Base-by-base conservation (phyloP, 2,888 invertebrate species). In the Euclidia mi region DNA sequence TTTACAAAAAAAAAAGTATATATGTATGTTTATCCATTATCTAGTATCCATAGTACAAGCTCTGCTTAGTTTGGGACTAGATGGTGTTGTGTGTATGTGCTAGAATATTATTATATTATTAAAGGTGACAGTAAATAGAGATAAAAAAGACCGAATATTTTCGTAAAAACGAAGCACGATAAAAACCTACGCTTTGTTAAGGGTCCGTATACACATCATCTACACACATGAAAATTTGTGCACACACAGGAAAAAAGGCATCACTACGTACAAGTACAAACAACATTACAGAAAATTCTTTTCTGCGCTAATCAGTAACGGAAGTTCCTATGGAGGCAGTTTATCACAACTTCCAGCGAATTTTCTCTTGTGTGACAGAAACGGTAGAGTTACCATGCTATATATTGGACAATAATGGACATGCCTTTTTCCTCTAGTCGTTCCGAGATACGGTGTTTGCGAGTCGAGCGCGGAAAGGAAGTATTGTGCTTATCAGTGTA, bases 281-380 rank as follows among this genome's bases (percentile, higher is more conserved):
- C 61, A 78, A 67, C 69, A 65, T 75, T 73, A 67, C 67, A 65
- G 62, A 71, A 78, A 82, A 84, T 85, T 81, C 79, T 81, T 81
- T 80, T 73, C 76, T 73, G 74, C 65, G 80, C 84, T 88, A 88
- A 89, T 90, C 89, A 88, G 88, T 74, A 76, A 57, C 74, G 83
- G 81, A 87, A 87, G 70, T 84, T 81, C 81, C 81, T 68, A 71
- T 73, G 49, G 62, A 51, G 77, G 83, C 81, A 81, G 82, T 88
- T 85, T 88, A 85, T 90, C 88, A 90, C 81, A 81, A 84, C 78
- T 85, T 85, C 64, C 76, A 63, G 70, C 65, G 61, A 76, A 79
- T 76, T 82, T 78, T 79, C 77, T 79, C 76, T 76, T 82, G 77
- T 81, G 81, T 84, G 83, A 82, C 86, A 86, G 56, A 55, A 46